A percentile compares a stretch with the other conserved stretches of the same genome.
Conservation (phyloP, 2,113 vertebrate species). For the Ciconia boyciana region DNA sequence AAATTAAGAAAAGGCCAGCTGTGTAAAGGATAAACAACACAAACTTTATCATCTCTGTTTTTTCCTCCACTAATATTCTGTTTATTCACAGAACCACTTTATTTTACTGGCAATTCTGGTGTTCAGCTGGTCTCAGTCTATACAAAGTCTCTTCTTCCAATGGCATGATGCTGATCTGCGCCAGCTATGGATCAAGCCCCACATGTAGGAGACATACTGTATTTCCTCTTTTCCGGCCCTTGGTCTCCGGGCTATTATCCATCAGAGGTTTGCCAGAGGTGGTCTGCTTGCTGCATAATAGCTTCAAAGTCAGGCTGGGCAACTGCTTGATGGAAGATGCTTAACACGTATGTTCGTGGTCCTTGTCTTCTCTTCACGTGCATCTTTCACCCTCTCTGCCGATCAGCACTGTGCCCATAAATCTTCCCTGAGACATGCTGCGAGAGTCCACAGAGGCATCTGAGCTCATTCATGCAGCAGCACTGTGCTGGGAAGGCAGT, state of each 20-base stretch:
- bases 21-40: conserved; percentile 25
- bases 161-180: not conserved
- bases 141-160: not conserved
- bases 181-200: not conserved
- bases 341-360: not conserved
- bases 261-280: not conserved
- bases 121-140: conserved; percentile 35
- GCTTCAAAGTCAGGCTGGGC: not conserved
- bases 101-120: conserved; percentile 17
- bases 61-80: conserved; percentile 33
- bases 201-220: not conserved
- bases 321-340: not conserved
- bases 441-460: not conserved
- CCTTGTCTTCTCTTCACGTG: not conserved
- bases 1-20: conserved; percentile 34
- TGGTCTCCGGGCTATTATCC: not conserved
- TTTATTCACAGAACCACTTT: conserved; percentile 44
- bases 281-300: not conserved
- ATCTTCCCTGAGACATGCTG: not conserved
- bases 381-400: not conserved
- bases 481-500: not conserved
- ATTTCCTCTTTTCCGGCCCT: not conserved
- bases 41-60: conserved; percentile 21
- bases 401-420: not conserved
- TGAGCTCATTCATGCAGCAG: not conserved